Conservation (phyloP, 2,113 vertebrate genomes). For the Xiphophorus maculatus region DNA sequence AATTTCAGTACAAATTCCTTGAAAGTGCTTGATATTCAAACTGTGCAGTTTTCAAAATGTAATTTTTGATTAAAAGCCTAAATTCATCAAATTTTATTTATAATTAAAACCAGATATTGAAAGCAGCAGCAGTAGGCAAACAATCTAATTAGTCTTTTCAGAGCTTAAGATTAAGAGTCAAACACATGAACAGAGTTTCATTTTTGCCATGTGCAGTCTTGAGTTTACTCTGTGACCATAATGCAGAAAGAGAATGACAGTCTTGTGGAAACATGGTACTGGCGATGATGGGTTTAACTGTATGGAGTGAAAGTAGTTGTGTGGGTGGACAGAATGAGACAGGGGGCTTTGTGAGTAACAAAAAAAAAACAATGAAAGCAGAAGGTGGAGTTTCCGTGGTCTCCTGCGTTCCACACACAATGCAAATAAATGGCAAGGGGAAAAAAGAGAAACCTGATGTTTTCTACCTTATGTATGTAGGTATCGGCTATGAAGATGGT, state of each 20-base stretch:
- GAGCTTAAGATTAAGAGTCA: neutral
- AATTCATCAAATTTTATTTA: no score
- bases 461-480: neutral
- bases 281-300: neutral
- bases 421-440: neutral
- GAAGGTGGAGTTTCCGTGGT: constrained; percentile 26
- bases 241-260: neutral
- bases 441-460: neutral
- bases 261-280: neutral
- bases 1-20: no score
- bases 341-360: constrained; percentile 13
- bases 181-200: neutral
- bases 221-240: neutral
- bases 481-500: no score
- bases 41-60: no score
- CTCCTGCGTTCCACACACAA: neutral
- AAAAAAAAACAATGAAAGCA: neutral
- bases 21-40: no score
- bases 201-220: neutral
- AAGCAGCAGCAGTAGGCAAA: no score
- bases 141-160: neutral
- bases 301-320: neutral
- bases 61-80: no score
- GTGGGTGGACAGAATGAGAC: constrained; percentile 40
- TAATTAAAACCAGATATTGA: no score